Evolutionary conservation across 2,888 invertebrate genomes (phyloP).

Genomic region (Phlogophora meticulosa): DNA sequence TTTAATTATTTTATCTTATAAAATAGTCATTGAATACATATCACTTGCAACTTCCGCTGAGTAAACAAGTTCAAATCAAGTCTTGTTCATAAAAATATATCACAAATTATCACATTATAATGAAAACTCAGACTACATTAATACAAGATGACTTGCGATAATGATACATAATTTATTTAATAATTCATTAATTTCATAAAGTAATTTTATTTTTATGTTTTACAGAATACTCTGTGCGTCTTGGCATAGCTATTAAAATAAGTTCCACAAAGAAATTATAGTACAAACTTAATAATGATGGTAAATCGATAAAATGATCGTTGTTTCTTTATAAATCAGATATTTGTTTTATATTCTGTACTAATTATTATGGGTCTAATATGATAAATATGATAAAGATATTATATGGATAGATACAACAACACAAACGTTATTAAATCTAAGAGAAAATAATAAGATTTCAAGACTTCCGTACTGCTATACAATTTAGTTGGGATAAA

Average conservation of each 20-base stretch:
- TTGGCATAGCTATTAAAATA: neutral
- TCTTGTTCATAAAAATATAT: constrained; percentile 75
- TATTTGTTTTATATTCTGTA: neutral
- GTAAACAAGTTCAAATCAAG: constrained; percentile 67
- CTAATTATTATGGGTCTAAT: neutral
- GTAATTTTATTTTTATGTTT: neutral
- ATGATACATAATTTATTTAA: constrained; percentile 8
- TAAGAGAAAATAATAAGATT: constrained; percentile 15
- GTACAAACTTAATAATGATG: neutral
- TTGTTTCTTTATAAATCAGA: constrained; percentile 2
- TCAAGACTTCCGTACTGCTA: constrained; percentile 25
- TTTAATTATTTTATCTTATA: constrained; percentile 59
- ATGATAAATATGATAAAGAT: constrained; percentile 23
- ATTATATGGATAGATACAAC: constrained; percentile 22
- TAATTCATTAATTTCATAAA: neutral
- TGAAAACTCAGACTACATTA: constrained; percentile 77
- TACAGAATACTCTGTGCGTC: neutral
- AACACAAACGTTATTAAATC: constrained; percentile 40
- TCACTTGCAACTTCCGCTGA: constrained; percentile 54
- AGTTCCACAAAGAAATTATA: neutral
- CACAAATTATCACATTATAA: constrained; percentile 85
- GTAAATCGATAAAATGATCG: neutral
- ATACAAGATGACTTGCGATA: constrained; percentile 53
- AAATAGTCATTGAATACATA: constrained; percentile 65
- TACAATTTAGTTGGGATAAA: constrained; percentile 19